phyloP scores from a whole-genome alignment of 1,140 invertebrate genomes.

The Cherax destructor region DNA sequence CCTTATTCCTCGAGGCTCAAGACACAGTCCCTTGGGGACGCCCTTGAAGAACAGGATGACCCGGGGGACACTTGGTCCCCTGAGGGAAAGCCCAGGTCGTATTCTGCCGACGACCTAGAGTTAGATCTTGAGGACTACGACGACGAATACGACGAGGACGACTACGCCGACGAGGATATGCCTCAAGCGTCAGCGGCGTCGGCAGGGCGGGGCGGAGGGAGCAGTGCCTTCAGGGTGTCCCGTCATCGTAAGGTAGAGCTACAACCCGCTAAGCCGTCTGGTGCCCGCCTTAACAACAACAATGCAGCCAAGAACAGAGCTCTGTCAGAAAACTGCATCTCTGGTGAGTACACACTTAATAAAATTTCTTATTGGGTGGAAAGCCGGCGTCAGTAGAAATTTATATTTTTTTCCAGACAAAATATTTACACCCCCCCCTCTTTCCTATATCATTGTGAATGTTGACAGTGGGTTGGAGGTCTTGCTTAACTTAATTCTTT shows the following conservation, averaged over 20 bases:
- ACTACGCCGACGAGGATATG: constrained; percentile 52
- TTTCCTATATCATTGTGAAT: too few species aligned
- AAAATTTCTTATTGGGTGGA: background rate
- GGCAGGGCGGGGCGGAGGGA: constrained; percentile 74
- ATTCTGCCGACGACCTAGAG: constrained; percentile 55
- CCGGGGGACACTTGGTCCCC: constrained; percentile 21
- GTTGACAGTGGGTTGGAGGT: too few species aligned
- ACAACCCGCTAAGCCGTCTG: constrained; percentile 73
- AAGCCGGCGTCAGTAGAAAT: background rate
- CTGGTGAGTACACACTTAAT: constrained; percentile 36
- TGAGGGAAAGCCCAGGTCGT: constrained; percentile 45
- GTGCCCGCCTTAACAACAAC: background rate
- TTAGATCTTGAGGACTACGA: constrained; percentile 39
- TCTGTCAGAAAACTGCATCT: constrained; percentile 48
- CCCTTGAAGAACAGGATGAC: constrained; percentile 41
- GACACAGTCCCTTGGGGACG: constrained; percentile 50
- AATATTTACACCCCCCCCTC: too few species aligned
- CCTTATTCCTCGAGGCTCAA: constrained; percentile 24
- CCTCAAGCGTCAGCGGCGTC: constrained; percentile 75
- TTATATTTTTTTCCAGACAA: too few species aligned
- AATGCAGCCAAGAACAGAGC: constrained; percentile 44
- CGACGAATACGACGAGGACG: constrained; percentile 36
- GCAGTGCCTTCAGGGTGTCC: constrained; percentile 75
- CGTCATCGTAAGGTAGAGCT: constrained; percentile 77
- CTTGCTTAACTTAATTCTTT: too few species aligned